phyloP scores from a whole-genome alignment of 2,113 vertebrate species.

The Oenanthe oenanthe region DNA sequence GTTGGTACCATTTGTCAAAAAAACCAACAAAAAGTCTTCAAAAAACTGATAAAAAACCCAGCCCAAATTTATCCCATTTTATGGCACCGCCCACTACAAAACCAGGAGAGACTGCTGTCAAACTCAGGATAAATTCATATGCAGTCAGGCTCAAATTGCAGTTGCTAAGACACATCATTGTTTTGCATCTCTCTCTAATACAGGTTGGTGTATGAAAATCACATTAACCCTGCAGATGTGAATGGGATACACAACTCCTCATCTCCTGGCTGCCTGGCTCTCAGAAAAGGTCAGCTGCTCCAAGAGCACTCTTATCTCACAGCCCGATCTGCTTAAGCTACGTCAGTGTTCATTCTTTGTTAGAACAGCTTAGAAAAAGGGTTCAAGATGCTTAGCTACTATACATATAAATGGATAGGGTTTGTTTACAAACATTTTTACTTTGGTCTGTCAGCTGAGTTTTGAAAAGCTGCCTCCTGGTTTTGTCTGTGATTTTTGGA shows the following conservation, averaged over 20 bases:
- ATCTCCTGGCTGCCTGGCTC: neutral
- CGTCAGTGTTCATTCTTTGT: neutral
- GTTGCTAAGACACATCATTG: neutral
- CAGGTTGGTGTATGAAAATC: neutral
- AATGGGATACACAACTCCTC: neutral
- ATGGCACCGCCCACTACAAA: neutral
- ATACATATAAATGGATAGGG: neutral
- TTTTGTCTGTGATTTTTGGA: neutral
- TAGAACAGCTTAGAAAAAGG: neutral
- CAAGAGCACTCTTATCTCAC: neutral
- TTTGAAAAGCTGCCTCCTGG: neutral
- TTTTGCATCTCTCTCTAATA: neutral
- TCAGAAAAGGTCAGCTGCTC: neutral
- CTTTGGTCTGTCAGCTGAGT: neutral
- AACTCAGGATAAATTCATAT: neutral
- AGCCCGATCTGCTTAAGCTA: fast-evolving
- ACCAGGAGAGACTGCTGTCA: neutral
- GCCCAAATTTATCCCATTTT: neutral
- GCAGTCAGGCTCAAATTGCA: neutral
- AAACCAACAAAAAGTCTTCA: neutral
- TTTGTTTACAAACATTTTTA: neutral
- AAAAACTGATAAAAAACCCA: neutral
- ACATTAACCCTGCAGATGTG: neutral
- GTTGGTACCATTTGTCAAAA: conserved; percentile 2
- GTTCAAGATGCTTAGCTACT: neutral